A percentile compares a stretch with the other conserved stretches of the same genome.
phyloP scores from a whole-genome alignment of 1,140 invertebrate species.

The Philaenus spumarius region DNA sequence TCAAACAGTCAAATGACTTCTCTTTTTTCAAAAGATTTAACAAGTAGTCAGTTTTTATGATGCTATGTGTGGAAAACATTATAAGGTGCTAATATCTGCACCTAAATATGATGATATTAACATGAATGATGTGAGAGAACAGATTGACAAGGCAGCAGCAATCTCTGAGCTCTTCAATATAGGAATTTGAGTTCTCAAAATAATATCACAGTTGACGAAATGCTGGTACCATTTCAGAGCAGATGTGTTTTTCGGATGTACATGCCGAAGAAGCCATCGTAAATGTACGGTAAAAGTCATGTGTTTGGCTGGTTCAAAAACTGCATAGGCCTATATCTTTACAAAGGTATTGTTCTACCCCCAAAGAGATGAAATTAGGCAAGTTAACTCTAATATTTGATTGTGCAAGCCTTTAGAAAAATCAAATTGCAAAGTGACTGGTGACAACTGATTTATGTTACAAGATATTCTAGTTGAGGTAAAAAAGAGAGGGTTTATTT shows the following conservation, averaged over 20 bases:
- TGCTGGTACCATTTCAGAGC: too few relatives aligned
- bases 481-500: slow-evolving; percentile 29
- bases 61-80: too few relatives aligned
- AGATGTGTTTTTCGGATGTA: slow-evolving; percentile 40
- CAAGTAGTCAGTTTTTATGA: too few relatives aligned
- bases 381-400: slow-evolving; percentile 30
- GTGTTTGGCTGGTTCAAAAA: slow-evolving; percentile 16
- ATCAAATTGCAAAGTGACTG: slow-evolving; percentile 34
- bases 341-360: slow-evolving; percentile 31
- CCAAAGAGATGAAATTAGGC: slow-evolving; percentile 17
- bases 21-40: too few relatives aligned
- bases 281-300: slow-evolving; percentile 36
- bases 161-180: too few relatives aligned
- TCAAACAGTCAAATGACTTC: too few relatives aligned
- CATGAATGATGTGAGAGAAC: too few relatives aligned
- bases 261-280: slow-evolving; percentile 42
- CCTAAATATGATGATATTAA: too few relatives aligned
- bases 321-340: slow-evolving; percentile 30
- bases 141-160: too few relatives aligned
- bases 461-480: slow-evolving; percentile 34
- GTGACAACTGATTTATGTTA: slow-evolving; percentile 40
- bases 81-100: too few relatives aligned
- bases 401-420: slow-evolving; percentile 31
- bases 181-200: too few relatives aligned
- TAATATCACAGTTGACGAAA: too few relatives aligned